Evolutionary conservation across 1,140 invertebrate genomes (phyloP), one percentile per base, ranked within the genome.

Genomic region (Zaprionus davidi): DNA sequence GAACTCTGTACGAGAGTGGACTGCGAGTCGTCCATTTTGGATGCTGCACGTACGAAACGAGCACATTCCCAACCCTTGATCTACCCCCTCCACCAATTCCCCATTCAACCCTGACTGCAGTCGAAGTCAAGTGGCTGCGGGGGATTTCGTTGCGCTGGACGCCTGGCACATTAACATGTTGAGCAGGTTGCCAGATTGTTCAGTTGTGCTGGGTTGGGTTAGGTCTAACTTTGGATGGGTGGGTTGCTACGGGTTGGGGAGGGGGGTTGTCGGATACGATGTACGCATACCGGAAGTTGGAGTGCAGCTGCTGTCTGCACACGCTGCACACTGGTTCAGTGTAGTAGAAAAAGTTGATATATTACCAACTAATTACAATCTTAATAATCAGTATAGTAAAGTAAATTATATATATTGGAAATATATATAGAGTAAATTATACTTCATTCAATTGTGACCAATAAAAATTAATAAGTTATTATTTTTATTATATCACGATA

Each of bases 131-230:
- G 69, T 64, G 36, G 55, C 51, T 66, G 36, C 7, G 55, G 36
- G 57, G 57, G 24, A 51, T 41, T 41, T 41, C 41, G 28, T 68
- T 74, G 75, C 41, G n/a, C 76, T 78, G 83, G 66, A 78, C 78
- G 73, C 65, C 70, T 68, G 76, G 77, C 83, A 69, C 75, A 86
- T 87, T 86, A 87, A 86, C 83, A 86, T 86, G 83, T 87, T 83
- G 77, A 80, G 84, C 83, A 82, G 83, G 82, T 86, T 87, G 79
- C 68, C 46, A 53, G 73, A 70, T 71, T 79, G 56, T 57, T 31
- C 57, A 63, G 71, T 38, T 68, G 26, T 26, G 31, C 15, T 56
- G 31, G 56, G 65, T 28, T 68, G 55, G 24, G 64, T 68, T 51
- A n/a, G 46, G 46, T 51, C 46, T 24, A 22, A 24, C 46, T 51